Percentiles rank a stretch among this genome's conserved stretches.
phyloP scores from a whole-genome alignment of 2,797 vertebrate genomes.

The Menidia menidia region DNA sequence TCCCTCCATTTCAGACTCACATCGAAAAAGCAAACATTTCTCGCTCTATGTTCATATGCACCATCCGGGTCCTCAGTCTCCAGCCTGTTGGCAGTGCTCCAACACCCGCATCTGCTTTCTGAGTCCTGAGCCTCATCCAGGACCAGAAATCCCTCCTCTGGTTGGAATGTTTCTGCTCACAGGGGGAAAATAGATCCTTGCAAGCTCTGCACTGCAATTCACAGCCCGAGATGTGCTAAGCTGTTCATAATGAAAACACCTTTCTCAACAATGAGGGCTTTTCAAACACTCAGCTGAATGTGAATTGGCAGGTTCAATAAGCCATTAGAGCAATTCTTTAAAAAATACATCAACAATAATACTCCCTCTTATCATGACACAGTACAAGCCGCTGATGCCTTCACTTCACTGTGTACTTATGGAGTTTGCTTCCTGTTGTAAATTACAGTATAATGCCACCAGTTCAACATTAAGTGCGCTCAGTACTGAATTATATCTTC shows the following conservation, averaged over 20 bases:
- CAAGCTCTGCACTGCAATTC: constrained; percentile 40
- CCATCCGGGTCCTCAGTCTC: constrained; percentile 61
- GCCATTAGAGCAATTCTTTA: constrained; percentile 60
- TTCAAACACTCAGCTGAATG: constrained; percentile 62
- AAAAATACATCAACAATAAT: constrained; percentile 65
- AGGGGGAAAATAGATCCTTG: constrained; percentile 55
- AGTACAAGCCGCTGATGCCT: constrained; percentile 43
- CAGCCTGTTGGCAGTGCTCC: constrained; percentile 70
- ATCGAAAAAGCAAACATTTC: constrained; percentile 77
- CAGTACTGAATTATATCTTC: constrained; percentile 52
- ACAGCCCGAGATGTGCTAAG: constrained; percentile 46
- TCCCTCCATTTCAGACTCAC: constrained; percentile 70
- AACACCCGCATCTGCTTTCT: constrained; percentile 78
- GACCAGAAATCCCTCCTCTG: constrained; percentile 68
- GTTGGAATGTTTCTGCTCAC: constrained; percentile 67
- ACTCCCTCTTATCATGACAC: constrained; percentile 56
- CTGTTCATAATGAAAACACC: constrained; percentile 63
- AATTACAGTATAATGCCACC: constrained; percentile 39
- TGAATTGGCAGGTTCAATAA: constrained; percentile 74
- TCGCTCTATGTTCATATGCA: constrained; percentile 61
- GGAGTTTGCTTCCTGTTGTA: constrained; percentile 30
- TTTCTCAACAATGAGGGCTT: constrained; percentile 66
- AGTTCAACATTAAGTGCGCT: constrained; percentile 47
- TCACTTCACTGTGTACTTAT: constrained; percentile 24
- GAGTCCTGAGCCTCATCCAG: constrained; percentile 63